Percentiles rank a stretch among this genome's conserved stretches.
These are phyloP conservation scores for Perccottus glenii DNA, from an alignment of 2,113 vertebrate genomes.

Conservation along the genomic window DNA sequence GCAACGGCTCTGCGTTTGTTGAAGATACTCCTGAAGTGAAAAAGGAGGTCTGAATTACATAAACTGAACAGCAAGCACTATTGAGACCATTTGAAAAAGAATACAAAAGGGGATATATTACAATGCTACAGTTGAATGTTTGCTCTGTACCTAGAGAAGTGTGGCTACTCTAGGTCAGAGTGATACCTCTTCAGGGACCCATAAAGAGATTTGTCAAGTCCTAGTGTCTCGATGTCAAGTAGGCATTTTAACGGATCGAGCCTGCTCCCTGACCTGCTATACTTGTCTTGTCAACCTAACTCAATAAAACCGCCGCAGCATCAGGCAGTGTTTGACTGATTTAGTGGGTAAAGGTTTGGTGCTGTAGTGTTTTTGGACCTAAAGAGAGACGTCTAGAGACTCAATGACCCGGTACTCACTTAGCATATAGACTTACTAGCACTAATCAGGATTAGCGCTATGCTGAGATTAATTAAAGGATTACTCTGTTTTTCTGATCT, in stretches of 20 bases:
- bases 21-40: slow-evolving; percentile 22
- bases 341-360: slow-evolving; percentile 24
- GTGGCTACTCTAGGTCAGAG: slow-evolving; percentile 50
- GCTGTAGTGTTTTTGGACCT: slow-evolving; percentile 20
- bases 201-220: slow-evolving; percentile 65
- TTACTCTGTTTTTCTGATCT: slow-evolving; percentile 29
- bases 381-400: slow-evolving; percentile 26
- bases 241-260: slow-evolving; percentile 51
- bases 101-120: slow-evolving; percentile 52
- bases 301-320: slow-evolving; percentile 39
- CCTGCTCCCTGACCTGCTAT: slow-evolving; percentile 45
- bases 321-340: slow-evolving; percentile 31
- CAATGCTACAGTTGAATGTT: slow-evolving; percentile 58
- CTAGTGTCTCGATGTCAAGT: slow-evolving; percentile 56
- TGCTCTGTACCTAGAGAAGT: slow-evolving; percentile 36
- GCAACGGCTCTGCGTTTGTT: slow-evolving; percentile 17
- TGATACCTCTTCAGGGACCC: slow-evolving; percentile 52
- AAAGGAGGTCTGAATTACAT: slow-evolving; percentile 48
- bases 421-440: slow-evolving; percentile 19
- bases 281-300: slow-evolving; percentile 52
- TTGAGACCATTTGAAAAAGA: slow-evolving; percentile 12
- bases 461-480: slow-evolving; percentile 54
- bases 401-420: slow-evolving; percentile 40
- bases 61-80: slow-evolving; percentile 44
- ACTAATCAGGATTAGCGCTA: slow-evolving; percentile 53